Evolutionary conservation across 2,797 vertebrate genomes (phyloP).

Genomic region (Monodelphis domestica): DNA sequence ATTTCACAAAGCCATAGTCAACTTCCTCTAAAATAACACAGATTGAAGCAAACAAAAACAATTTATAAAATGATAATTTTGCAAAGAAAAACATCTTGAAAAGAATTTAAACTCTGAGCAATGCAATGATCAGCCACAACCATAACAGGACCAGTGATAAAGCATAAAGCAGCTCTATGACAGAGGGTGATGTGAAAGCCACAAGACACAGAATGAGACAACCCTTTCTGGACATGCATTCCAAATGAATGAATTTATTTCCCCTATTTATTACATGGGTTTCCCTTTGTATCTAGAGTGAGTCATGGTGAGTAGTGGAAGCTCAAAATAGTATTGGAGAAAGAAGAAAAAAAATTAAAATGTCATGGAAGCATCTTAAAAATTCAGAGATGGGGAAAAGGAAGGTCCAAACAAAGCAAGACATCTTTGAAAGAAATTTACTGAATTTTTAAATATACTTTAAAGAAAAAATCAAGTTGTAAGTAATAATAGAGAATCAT

Average conservation of each 20-base stretch:
- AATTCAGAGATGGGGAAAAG: background rate
- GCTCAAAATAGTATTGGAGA: background rate
- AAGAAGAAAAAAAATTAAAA: background rate
- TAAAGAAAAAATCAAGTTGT: too few species aligned
- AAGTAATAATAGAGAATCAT: too few species aligned
- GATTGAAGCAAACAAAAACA: background rate
- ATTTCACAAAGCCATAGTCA: background rate
- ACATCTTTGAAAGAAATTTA: background rate
- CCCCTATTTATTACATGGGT: background rate
- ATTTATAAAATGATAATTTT: background rate
- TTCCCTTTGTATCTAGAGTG: background rate
- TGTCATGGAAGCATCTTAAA: background rate
- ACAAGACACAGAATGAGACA: background rate
- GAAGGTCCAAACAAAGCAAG: background rate
- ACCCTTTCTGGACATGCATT: background rate
- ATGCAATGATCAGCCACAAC: too few species aligned
- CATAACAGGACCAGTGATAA: background rate
- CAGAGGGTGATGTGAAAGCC: accelerated
- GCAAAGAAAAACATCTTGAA: background rate
- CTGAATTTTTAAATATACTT: background rate
- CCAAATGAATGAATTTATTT: background rate
- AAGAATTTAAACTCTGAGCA: background rate
- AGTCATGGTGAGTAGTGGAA: background rate
- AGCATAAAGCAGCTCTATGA: background rate
- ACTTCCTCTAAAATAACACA: background rate